These are phyloP conservation scores for Toxonevra muliebris DNA, from an alignment of 2,888 invertebrate genomes.

Conservation along the genomic window DNA sequence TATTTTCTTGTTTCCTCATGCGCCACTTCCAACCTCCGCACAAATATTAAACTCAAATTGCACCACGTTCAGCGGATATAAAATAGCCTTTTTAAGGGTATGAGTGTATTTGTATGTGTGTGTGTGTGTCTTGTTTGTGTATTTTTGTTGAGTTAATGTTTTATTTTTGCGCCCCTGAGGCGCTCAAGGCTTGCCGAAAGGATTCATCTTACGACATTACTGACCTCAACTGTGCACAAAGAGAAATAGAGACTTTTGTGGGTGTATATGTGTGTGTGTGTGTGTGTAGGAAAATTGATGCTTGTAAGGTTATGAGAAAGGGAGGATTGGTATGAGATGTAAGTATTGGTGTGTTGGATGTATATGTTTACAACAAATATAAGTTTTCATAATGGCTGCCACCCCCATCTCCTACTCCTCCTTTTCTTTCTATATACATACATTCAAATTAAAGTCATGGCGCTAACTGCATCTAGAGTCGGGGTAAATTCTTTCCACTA, in stretches of 20 bases:
- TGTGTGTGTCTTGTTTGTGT: no score
- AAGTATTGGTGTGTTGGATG: constrained; percentile 47
- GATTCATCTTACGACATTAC: constrained; percentile 60
- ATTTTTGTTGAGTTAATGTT: constrained; percentile 41
- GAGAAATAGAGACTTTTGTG: constrained; percentile 9
- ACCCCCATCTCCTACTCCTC: constrained; percentile 16
- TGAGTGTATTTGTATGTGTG: no score
- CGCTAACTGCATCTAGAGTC: no score
- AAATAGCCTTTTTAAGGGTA: constrained; percentile 9
- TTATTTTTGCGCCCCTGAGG: constrained; percentile 52
- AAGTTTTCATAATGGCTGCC: constrained; percentile 57
- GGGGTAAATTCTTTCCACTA: not conserved
- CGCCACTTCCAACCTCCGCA: constrained; percentile 3
- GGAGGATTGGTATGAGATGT: constrained; percentile 4
- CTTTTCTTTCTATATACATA: no score
- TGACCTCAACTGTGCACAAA: constrained; percentile 53
- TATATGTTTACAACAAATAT: constrained; percentile 49
- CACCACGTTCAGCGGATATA: constrained; percentile 5
- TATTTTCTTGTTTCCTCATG: constrained; percentile 50
- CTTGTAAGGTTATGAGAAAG: constrained; percentile 2
- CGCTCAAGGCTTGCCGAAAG: constrained; percentile 53
- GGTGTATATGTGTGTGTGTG: no score
- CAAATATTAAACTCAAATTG: constrained; percentile 6
- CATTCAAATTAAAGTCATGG: no score
- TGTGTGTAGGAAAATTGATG: constrained; percentile 4